Evolutionary conservation across 2,888 invertebrate species (phyloP).

Genomic region (Arctia plantaginis): DNA sequence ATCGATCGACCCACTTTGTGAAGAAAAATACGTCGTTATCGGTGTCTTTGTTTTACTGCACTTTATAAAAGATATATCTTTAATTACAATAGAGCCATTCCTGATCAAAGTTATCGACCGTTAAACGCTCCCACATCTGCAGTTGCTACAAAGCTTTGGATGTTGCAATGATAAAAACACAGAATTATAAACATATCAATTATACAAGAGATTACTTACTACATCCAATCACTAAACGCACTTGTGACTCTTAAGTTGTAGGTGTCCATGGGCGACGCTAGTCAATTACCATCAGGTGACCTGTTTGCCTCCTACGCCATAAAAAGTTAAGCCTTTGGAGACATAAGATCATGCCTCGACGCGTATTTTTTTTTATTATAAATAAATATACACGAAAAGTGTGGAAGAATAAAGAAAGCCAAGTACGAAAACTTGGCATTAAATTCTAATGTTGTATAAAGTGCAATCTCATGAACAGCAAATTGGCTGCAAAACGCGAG

Average conservation of each 20-base stretch:
- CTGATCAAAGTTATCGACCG: no score
- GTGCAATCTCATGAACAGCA: slow-evolving; percentile 39
- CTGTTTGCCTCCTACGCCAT: no score
- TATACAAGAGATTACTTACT: no score
- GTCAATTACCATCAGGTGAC: no score
- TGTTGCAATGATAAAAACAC: not conserved
- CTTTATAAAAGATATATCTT: not conserved
- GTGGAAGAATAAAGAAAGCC: not conserved
- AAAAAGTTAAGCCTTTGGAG: no score
- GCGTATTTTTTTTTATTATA: not conserved
- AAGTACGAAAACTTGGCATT: slow-evolving; percentile 15
- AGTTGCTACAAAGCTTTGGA: not conserved
- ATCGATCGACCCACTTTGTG: slow-evolving; percentile 65
- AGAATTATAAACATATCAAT: no score
- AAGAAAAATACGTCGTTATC: slow-evolving; percentile 48
- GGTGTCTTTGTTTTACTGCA: not conserved
- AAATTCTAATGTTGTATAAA: slow-evolving; percentile 42
- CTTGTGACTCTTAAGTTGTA: no score
- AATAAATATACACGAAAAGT: not conserved
- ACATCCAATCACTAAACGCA: no score
- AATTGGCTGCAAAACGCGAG: slow-evolving; percentile 41
- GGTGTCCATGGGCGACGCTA: no score
- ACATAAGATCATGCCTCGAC: not conserved
- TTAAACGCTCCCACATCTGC: not conserved
- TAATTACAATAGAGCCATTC: not conserved